A percentile compares a stretch with the other conserved stretches of the same genome.
Evolutionary conservation across 2,113 vertebrate species (phyloP).

Genomic region (Microcebus tavaratra): DNA sequence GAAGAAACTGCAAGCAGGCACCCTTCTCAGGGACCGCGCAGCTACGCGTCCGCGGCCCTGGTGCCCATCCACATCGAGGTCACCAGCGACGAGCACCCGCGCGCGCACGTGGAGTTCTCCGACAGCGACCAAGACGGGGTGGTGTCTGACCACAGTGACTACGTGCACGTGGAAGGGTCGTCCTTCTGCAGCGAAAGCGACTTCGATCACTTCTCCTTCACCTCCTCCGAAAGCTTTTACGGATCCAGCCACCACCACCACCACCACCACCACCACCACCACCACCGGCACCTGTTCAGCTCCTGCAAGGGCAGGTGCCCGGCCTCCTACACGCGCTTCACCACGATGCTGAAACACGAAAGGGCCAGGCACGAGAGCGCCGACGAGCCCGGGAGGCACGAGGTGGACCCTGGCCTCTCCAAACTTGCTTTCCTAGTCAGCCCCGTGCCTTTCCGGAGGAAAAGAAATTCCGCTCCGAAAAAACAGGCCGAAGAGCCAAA

Average conservation of each 20-base stretch:
- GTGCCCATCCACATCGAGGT: conserved; percentile 91
- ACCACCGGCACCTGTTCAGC: conserved; percentile 91
- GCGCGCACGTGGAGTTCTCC: conserved; percentile 88
- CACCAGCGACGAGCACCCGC: conserved; percentile 86
- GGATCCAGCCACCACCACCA: conserved; percentile 91
- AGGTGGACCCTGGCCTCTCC: conserved; percentile 92
- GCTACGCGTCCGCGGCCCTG: conserved; percentile 86
- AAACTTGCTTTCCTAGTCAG: conserved; percentile 98
- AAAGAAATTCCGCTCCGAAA: conserved; percentile 91
- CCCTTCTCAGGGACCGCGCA: conserved; percentile 82
- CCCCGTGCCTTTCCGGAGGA: conserved; percentile 99
- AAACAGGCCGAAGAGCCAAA: conserved; percentile 89
- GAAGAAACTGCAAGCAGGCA: conserved; percentile 88
- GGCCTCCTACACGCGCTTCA: conserved; percentile 96
- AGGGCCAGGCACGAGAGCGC: conserved; percentile 89
- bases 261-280: conserved; percentile 93
- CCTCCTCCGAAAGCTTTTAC: conserved; percentile 95
- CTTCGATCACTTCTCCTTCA: conserved; percentile 95
- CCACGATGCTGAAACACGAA: conserved; percentile 97
- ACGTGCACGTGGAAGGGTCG: conserved; percentile 94
- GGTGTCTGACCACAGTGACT: conserved; percentile 95
- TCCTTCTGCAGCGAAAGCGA: conserved; percentile 98
- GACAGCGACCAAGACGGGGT: conserved; percentile 95
- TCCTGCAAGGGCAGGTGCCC: conserved; percentile 97
- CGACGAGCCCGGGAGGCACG: conserved; percentile 87